phyloP scores from a whole-genome alignment of 2,888 invertebrate species.

The Smittia aterrima region DNA sequence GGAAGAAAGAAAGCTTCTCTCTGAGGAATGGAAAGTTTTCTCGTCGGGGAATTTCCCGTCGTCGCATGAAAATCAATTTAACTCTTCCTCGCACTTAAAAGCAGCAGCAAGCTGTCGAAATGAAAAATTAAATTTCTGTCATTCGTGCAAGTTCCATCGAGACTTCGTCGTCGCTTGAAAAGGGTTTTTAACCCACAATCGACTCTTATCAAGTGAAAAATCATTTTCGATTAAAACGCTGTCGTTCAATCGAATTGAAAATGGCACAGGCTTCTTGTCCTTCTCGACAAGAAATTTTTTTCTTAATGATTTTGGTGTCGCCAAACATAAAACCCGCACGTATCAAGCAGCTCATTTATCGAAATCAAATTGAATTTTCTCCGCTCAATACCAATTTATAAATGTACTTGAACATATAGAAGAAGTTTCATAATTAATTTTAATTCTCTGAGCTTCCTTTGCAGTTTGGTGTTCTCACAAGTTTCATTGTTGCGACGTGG shows the following conservation, averaged over 20 bases:
- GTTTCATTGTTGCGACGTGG: constrained; percentile 18
- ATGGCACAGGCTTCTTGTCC: no score
- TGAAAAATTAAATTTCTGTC: constrained; percentile 22
- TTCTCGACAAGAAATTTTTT: background rate
- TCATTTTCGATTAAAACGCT: background rate
- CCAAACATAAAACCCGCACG: background rate
- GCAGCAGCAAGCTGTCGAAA: constrained; percentile 8
- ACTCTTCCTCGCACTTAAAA: constrained; percentile 4
- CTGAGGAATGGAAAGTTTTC: background rate
- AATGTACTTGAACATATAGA: no score
- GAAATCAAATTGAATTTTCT: background rate
- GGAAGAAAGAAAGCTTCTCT: background rate
- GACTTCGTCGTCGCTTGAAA: background rate
- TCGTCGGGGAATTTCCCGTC: background rate
- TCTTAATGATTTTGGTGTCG: background rate
- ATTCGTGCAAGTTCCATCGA: background rate
- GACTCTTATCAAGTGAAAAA: background rate
- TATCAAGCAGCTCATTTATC: background rate
- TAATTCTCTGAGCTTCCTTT: background rate
- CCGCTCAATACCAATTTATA: background rate
- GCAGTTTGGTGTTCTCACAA: background rate
- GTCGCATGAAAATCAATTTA: constrained; percentile 11
- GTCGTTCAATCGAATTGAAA: no score
- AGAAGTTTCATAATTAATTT: constrained; percentile 21
- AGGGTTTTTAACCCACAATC: background rate